Evolutionary conservation across 2,797 vertebrate genomes (phyloP).

Genomic region (Alosa sapidissima): DNA sequence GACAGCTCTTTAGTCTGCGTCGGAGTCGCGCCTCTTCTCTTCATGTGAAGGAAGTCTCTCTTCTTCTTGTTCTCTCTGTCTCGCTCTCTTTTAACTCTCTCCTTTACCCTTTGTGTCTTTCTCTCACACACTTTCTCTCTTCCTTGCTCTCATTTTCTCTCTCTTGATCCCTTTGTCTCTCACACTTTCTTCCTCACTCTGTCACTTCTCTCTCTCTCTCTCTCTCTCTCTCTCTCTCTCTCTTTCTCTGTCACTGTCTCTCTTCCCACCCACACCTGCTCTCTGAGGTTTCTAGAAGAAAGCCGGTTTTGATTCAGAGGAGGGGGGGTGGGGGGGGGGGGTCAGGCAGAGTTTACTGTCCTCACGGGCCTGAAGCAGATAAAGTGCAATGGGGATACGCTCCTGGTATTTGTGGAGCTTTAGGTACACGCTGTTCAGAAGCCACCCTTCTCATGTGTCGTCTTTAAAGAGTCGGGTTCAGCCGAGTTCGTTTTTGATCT

Average conservation of each 20-base stretch:
- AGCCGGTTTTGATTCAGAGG: not conserved
- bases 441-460: not conserved
- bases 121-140: not conserved
- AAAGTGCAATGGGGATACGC: not conserved
- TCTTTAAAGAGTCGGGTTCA: not conserved
- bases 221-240: not conserved
- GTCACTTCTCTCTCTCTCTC: not conserved
- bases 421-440: not conserved
- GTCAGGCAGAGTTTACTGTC: slow-evolving; percentile 11
- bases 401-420: not conserved
- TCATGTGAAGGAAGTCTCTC: not conserved
- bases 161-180: not conserved
- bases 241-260: not conserved
- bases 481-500: not conserved
- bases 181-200: not conserved
- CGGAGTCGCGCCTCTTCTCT: not conserved
- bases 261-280: not conserved
- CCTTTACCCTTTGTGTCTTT: not conserved
- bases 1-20: slow-evolving; percentile 10
- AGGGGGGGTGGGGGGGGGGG: not conserved
- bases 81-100: not conserved
- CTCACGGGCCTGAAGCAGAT: not conserved
- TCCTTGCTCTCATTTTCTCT: not conserved
- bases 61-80: not conserved
- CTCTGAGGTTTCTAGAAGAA: not conserved